phyloP scores from a whole-genome alignment of 2,888 invertebrate genomes.

The Ashinkailepas kermadecensis region DNA sequence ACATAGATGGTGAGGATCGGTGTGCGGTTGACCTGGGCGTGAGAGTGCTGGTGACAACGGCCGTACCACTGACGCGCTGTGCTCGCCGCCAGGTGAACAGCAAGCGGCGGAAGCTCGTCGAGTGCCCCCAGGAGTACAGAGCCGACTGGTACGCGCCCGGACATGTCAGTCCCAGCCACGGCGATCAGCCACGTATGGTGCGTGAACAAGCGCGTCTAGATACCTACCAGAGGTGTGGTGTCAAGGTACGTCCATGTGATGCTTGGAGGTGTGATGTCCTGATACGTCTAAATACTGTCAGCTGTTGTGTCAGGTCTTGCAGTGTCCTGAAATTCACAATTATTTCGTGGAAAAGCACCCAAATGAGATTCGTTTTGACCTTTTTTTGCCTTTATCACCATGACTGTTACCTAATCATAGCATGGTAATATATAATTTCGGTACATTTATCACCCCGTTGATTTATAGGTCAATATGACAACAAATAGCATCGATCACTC shows the following conservation, averaged over 20 bases:
- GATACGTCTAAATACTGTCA: too few relatives aligned
- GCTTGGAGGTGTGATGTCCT: too few relatives aligned
- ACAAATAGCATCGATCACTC: too few relatives aligned
- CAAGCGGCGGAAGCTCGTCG: conserved; percentile 6
- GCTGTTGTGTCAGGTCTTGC: not conserved
- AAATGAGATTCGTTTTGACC: not conserved
- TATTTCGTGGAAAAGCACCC: not conserved
- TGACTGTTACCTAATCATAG: too few relatives aligned
- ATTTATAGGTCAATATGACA: too few relatives aligned
- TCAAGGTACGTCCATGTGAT: not conserved
- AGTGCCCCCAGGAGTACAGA: not conserved
- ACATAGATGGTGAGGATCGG: too few relatives aligned
- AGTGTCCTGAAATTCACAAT: not conserved
- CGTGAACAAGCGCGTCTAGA: not conserved
- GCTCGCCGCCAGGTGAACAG: not conserved
- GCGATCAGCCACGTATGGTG: not conserved
- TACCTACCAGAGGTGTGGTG: conserved; percentile 18
- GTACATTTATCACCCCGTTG: too few relatives aligned
- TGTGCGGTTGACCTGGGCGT: too few relatives aligned
- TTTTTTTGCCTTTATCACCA: too few relatives aligned
- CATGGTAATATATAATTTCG: too few relatives aligned
- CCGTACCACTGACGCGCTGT: too few relatives aligned
- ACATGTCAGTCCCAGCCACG: conserved; percentile 15
- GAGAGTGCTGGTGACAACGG: too few relatives aligned
- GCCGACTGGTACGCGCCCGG: not conserved